phyloP scores from a whole-genome alignment of 2,113 vertebrate genomes.

The Pardalotus punctatus region DNA sequence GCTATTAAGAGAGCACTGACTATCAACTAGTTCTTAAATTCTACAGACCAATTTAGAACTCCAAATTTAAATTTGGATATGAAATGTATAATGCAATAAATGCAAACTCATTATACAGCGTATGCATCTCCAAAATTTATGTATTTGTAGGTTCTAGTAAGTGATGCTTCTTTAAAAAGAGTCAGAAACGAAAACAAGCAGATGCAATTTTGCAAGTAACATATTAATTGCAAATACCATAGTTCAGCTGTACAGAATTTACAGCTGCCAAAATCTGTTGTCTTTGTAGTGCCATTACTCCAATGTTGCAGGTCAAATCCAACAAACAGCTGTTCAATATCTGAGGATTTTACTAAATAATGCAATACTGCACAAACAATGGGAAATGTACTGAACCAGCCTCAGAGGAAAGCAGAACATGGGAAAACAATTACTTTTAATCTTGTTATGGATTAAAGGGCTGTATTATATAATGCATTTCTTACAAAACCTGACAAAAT shows the following conservation, averaged over 20 bases:
- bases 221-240: constrained; percentile 44
- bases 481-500: background rate
- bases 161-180: background rate
- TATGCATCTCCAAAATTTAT: background rate
- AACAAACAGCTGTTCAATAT: constrained; percentile 42
- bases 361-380: constrained; percentile 31
- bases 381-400: background rate
- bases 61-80: background rate
- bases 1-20: background rate
- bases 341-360: constrained; percentile 54
- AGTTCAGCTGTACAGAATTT: constrained; percentile 22
- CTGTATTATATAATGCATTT: background rate
- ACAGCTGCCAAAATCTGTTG: constrained; percentile 33
- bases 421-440: constrained; percentile 49
- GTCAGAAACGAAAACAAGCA: constrained; percentile 28
- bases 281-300: constrained; percentile 27
- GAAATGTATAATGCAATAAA: background rate
- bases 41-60: background rate
- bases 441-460: constrained; percentile 32
- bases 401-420: background rate
- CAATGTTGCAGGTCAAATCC: constrained; percentile 44
- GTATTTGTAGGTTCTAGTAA: background rate
- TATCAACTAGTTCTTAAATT: background rate
- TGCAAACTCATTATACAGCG: background rate
- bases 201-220: constrained; percentile 16